Evolutionary conservation across 2,888 invertebrate genomes (phyloP).

Genomic region (Heteromyza rotundicornis): DNA sequence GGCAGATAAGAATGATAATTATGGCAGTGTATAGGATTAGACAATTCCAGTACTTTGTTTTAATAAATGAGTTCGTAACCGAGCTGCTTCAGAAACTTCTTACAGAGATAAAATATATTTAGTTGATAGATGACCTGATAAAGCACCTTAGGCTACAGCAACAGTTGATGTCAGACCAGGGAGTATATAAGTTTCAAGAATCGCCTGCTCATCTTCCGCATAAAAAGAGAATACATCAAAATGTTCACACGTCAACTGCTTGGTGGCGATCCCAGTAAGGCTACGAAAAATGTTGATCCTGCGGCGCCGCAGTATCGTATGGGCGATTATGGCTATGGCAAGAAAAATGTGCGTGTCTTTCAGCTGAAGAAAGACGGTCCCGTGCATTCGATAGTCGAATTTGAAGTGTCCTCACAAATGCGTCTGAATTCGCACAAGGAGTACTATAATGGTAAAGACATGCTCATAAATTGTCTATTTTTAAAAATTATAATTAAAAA

Average conservation of each 20-base stretch:
- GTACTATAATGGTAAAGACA: constrained; percentile 35
- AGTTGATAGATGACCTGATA: too few species aligned
- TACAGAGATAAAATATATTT: too few species aligned
- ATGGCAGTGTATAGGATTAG: too few species aligned
- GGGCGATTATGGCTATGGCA: constrained; percentile 37
- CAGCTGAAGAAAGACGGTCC: constrained; percentile 33
- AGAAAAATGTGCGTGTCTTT: constrained; percentile 32
- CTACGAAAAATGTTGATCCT: constrained; percentile 28
- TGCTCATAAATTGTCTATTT: neutral
- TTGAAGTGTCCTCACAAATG: constrained; percentile 30
- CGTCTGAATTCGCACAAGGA: constrained; percentile 37
- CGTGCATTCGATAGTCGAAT: constrained; percentile 31
- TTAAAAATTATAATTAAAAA: neutral
- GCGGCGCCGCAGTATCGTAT: constrained; percentile 31
- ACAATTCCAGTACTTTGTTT: too few species aligned
- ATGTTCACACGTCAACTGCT: constrained; percentile 28
- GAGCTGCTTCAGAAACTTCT: too few species aligned
- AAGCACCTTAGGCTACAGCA: too few species aligned
- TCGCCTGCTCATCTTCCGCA: neutral
- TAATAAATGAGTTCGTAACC: too few species aligned
- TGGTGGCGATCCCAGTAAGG: constrained; percentile 21
- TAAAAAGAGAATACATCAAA: neutral
- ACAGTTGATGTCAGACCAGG: too few species aligned
- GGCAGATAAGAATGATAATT: too few species aligned
- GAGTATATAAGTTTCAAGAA: too few species aligned